Evolutionary conservation across 2,113 vertebrate genomes (phyloP), one percentile per base, ranked within the genome.

Genomic region (Ceratotherium simum): DNA sequence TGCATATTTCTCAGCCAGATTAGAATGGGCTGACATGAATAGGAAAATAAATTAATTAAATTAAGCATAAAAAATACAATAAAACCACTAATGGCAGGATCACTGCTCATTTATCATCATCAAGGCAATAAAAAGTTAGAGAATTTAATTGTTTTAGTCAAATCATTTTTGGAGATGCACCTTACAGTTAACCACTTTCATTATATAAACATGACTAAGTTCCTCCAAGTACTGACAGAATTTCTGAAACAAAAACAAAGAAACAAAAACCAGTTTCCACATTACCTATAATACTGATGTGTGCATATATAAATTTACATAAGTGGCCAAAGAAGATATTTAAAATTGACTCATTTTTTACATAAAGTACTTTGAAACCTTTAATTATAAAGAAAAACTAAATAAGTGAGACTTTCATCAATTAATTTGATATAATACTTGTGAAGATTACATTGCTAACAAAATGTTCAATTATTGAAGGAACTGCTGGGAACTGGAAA

Each of bases 31-130:
- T 51, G 36, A 70, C 8, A 62, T 46, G 67, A 23, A 91, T 16
- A 88, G 5, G n/a, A 72, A 54, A 96, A 95, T 42, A 64, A 91
- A 73, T 21, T n/a, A 3, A 92, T 29, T 89, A 84, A 89, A 13
- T 56, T 62, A 79, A 86, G 8, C 20, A 89, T 84, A 90, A 64
- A 72, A 82, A 13, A 51, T 42, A 48, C 42, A 78, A 20, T 78
- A 70, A 92, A 89, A 78, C 9, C 6, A 75, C 8, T n/a, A 72
- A 67, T 58, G 39, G 5, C 29, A 76, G 23, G 9, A 76, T 14
- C 42, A 70, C 62, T 39, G 58, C 9, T 79, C 31, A 39, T 65
- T 58, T 92, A 64, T 31, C 6, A 84, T 46, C 12, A 85, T 8
- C 56, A 85, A 84, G 21, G 4, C 5, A 64, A 7, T 33, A 85